phyloP scores from a whole-genome alignment of 2,888 invertebrate species.

The Panorpa germanica region DNA sequence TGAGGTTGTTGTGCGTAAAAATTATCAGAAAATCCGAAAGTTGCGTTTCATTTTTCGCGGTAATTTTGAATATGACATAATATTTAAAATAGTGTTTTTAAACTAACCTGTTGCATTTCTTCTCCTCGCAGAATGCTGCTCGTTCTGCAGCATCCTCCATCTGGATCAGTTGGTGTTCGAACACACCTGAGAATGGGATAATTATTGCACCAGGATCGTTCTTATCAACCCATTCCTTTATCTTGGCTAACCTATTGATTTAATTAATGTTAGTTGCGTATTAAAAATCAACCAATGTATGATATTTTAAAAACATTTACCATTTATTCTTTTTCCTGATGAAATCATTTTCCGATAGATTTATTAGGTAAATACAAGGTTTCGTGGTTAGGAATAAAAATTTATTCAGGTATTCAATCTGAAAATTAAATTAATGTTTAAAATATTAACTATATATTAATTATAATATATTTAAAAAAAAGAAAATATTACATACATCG shows the following conservation, averaged over 20 bases:
- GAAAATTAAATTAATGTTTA: slow-evolving; percentile 20
- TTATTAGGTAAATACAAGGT: slow-evolving; percentile 92
- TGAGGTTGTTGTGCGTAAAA: too few relatives aligned
- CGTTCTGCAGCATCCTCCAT: slow-evolving; percentile 58
- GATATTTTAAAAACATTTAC: slow-evolving; percentile 31
- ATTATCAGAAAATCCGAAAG: too few relatives aligned
- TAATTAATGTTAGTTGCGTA: too few relatives aligned
- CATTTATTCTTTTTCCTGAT: slow-evolving; percentile 98
- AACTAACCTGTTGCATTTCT: slow-evolving; percentile 55
- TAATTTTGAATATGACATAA: too few relatives aligned
- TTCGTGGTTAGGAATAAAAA: slow-evolving; percentile 94
- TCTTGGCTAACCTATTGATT: slow-evolving; percentile 79
- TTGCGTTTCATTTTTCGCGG: too few relatives aligned
- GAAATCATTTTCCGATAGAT: slow-evolving; percentile 94
- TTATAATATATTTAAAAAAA: slow-evolving; percentile 1
- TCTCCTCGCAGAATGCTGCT: slow-evolving; percentile 64
- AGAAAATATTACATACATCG: slow-evolving; percentile 46
- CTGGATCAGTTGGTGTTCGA: slow-evolving; percentile 73
- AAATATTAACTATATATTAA: slow-evolving; percentile 13
- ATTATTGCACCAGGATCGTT: slow-evolving; percentile 86
- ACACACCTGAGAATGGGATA: slow-evolving; percentile 89
- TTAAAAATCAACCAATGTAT: too few relatives aligned
- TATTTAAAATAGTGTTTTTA: slow-evolving; percentile 3
- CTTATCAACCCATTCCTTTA: slow-evolving; percentile 97
- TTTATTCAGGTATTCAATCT: slow-evolving; percentile 94